A percentile compares a stretch with the other conserved stretches of the same genome.
Evolutionary conservation across 2,113 vertebrate species (phyloP).

Genomic region (Rhinolophus ferrumequinum): DNA sequence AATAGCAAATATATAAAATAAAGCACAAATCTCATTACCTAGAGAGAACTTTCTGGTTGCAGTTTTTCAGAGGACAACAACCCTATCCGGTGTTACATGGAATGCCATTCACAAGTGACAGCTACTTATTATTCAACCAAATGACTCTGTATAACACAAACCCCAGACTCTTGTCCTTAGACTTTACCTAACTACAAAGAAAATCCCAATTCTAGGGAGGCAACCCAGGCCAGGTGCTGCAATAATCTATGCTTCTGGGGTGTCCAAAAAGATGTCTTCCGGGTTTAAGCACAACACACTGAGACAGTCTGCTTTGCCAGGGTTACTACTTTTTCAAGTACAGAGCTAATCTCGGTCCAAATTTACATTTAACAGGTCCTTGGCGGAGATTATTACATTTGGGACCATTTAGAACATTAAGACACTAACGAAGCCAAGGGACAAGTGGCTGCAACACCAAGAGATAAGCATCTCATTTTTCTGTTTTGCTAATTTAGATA

Average conservation of each 20-base stretch:
- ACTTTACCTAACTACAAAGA: constrained; percentile 9
- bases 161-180: neutral
- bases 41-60: constrained; percentile 1
- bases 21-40: neutral
- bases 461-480: neutral
- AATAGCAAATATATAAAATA: neutral
- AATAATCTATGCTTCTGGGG: neutral
- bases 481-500: neutral
- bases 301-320: neutral
- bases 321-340: neutral
- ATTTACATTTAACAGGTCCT: neutral
- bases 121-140: neutral
- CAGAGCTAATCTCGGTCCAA: neutral
- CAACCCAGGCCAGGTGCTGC: neutral
- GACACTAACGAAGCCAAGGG: neutral
- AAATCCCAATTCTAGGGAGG: neutral
- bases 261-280: neutral
- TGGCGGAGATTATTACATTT: neutral
- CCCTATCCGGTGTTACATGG: neutral
- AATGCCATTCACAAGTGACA: neutral
- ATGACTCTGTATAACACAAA: neutral
- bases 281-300: neutral
- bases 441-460: neutral
- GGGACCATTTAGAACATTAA: neutral
- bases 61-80: constrained; percentile 1